Evolutionary conservation across 2,797 vertebrate genomes (phyloP).

Genomic region (Champsocephalus gunnari): DNA sequence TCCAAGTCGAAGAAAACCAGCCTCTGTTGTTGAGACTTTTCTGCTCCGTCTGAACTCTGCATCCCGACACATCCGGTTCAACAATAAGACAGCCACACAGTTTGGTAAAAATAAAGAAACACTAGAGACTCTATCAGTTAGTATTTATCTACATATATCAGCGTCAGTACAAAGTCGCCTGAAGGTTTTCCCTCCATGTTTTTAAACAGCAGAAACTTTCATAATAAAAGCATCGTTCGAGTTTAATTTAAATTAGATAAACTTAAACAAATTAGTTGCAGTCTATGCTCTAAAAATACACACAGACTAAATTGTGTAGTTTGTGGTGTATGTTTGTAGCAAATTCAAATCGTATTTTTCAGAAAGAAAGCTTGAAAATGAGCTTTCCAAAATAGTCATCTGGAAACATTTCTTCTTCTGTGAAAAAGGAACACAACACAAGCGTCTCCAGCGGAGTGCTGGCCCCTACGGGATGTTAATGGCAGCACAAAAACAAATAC

Average conservation of each 20-base stretch:
- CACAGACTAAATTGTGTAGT: too few relatives aligned
- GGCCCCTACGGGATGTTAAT: neutral
- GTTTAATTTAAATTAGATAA: neutral
- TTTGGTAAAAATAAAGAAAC: neutral
- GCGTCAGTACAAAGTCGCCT: fast-evolving
- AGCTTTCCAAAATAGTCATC: neutral
- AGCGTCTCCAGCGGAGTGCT: neutral
- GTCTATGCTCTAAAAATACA: too few relatives aligned
- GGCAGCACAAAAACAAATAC: neutral
- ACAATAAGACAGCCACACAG: fast-evolving
- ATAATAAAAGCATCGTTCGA: conserved; percentile 24
- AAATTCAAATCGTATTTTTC: neutral
- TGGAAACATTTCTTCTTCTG: neutral
- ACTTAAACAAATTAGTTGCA: neutral
- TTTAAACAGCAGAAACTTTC: conserved; percentile 20
- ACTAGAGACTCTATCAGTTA: fast-evolving
- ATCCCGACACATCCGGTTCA: conserved; percentile 18
- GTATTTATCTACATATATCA: fast-evolving
- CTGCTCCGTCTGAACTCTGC: neutral
- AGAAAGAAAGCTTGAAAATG: neutral
- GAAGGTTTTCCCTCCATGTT: neutral
- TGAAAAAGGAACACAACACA: neutral
- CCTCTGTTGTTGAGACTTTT: conserved; percentile 2
- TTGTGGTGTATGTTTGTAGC: fast-evolving
- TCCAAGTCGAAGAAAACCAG: conserved; percentile 86